Evolutionary conservation across 2,888 invertebrate species (phyloP), one percentile per base, ranked within the genome.

Genomic region (Cryptus viduatorius): DNA sequence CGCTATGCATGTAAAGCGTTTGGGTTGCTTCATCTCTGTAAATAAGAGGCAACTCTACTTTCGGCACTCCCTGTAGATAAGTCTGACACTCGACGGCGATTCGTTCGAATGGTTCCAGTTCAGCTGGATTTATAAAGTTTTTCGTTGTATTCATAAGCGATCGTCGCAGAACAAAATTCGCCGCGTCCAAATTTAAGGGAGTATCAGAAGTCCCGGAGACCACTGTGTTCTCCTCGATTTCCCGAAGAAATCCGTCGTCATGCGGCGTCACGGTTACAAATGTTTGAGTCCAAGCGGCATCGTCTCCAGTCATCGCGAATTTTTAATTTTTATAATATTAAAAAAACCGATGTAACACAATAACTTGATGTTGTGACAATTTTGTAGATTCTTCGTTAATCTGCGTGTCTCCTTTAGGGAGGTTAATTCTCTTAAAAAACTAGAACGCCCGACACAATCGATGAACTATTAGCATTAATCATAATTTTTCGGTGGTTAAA

Each of bases 251-350:
- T 29, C 87, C 89, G 79, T 89, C 85, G 5, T 90, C 87, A 53
- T 90, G 87, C 1, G 91, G 89, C 0, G 90, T 91, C 61, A 91
- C 84, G 0, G 89, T 89, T n/a, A 90, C 76, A 16, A 87, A 75
- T 0, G 91, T 91, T 86, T 91, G 91, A 10, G 88, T 84, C 90
- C 91, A 91, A 1, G 84, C 31, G 7, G 81, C 83, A 14, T 86
- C 84, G 48, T 85, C 86, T n/a, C 61, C 61, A n/a, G 61, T 1
- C 42, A 65, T 68, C 10, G 50, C 68, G 24, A 67, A 73, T 77
- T 77, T 37, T 37, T 37, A 4, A 7, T 37, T 37, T 37, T 37
- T 37, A 2, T 37, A 37, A 37, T 37, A 37, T 37, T 8, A 37
- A 8, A 37, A 0, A 7, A 8, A 37, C 4, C 37, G 3, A 37